Conservation (phyloP, 2,888 invertebrate species). For the Amaurobius ferox region DNA sequence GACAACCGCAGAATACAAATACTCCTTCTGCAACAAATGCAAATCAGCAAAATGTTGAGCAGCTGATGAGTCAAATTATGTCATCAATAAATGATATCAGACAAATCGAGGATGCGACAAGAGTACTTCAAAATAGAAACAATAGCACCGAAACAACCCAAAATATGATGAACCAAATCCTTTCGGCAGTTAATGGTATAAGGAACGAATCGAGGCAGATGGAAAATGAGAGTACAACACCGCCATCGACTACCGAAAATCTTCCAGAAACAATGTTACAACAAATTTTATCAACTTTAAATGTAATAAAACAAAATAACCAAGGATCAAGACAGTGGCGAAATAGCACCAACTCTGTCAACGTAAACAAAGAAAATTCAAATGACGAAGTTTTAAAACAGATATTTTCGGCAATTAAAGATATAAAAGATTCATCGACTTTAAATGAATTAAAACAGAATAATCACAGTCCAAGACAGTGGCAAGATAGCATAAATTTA, state of each 20-base stretch:
- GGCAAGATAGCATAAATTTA: too few species aligned
- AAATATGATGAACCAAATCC: not conserved
- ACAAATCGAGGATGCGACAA: not conserved
- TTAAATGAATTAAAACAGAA: too few species aligned
- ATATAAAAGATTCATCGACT: too few species aligned
- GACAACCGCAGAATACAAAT: not conserved
- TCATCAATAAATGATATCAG: not conserved
- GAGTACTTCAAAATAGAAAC: not conserved
- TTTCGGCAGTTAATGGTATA: not conserved
- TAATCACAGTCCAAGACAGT: too few species aligned
- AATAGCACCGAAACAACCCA: not conserved
- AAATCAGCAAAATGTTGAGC: not conserved
- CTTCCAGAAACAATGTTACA: not conserved
- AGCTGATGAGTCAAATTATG: not conserved
- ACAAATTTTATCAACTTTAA: not conserved
- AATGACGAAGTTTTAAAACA: too few species aligned
- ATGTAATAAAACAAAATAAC: not conserved
- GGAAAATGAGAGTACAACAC: not conserved
- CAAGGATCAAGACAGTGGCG: not conserved
- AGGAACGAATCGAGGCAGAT: not conserved
- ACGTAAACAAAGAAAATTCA: too few species aligned
- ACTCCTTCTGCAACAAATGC: not conserved
- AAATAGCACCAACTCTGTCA: not conserved
- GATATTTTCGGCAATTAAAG: too few species aligned
- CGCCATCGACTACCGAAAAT: not conserved